phyloP scores from a whole-genome alignment of 1,140 invertebrate genomes.

The Oryctes rhinoceros region DNA sequence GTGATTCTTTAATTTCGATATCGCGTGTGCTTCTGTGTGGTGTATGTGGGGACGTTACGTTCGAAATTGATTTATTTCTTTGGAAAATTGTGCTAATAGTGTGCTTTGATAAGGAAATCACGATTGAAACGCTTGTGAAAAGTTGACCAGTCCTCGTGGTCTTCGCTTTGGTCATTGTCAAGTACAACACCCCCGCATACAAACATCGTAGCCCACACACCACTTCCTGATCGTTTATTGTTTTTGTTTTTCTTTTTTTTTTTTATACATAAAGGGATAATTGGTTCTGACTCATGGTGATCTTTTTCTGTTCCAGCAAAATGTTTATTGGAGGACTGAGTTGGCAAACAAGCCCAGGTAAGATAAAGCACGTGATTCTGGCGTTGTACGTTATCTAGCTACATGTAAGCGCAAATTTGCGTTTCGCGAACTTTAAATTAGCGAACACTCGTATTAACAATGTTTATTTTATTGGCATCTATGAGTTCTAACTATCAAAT shows the following conservation, averaged over 20 bases:
- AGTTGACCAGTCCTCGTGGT: slow-evolving; percentile 1
- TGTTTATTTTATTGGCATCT: background rate
- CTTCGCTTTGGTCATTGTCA: slow-evolving; percentile 20
- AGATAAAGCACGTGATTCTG: slow-evolving; percentile 58
- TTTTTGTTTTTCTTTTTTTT: background rate
- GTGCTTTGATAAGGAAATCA: background rate
- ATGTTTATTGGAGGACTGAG: slow-evolving; percentile 99
- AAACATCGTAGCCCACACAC: slow-evolving; percentile 21
- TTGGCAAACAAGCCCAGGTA: slow-evolving; percentile 99
- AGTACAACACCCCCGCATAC: slow-evolving; percentile 20
- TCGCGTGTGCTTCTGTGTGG: slow-evolving; percentile 31
- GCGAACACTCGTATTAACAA: background rate
- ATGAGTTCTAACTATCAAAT: background rate
- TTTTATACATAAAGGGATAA: background rate
- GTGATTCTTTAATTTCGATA: slow-evolving; percentile 17
- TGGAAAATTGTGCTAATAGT: slow-evolving; percentile 23
- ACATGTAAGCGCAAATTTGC: background rate
- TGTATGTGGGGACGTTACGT: slow-evolving; percentile 33
- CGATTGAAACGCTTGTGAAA: slow-evolving; percentile 8
- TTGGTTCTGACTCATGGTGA: background rate
- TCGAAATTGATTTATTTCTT: slow-evolving; percentile 1
- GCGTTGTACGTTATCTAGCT: slow-evolving; percentile 13
- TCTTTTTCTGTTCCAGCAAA: slow-evolving; percentile 83
- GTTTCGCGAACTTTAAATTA: background rate
- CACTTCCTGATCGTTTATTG: slow-evolving; percentile 8